phyloP scores from a whole-genome alignment of 2,797 vertebrate genomes.

The Xerus rutilus region DNA sequence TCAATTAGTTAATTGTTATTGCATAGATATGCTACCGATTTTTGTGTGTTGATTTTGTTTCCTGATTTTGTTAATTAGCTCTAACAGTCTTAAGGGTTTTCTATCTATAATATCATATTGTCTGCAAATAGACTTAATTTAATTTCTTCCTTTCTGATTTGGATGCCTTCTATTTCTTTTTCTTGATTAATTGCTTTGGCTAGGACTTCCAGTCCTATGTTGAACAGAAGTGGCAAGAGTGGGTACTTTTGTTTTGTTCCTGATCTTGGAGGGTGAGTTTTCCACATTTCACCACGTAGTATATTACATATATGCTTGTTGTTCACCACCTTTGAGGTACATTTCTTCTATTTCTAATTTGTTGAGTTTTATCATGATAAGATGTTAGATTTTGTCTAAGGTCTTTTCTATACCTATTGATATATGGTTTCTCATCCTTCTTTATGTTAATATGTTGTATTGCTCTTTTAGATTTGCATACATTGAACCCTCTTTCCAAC shows the following conservation, averaged over 20 bases:
- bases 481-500: background rate
- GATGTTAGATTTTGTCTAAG: background rate
- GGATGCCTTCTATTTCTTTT: background rate
- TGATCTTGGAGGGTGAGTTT: background rate
- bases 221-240: background rate
- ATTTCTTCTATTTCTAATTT: background rate
- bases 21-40: background rate
- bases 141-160: background rate
- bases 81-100: background rate
- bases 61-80: background rate
- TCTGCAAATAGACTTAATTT: background rate
- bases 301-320: background rate
- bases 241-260: background rate
- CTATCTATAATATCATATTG: background rate
- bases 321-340: background rate
- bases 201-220: background rate
- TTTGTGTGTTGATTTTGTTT: background rate
- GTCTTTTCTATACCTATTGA: background rate
- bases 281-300: background rate
- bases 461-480: background rate
- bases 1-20: background rate
- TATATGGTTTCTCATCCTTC: background rate
- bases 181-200: background rate
- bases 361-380: background rate
- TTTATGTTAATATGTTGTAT: background rate